Conservation (phyloP, 2,113 vertebrate species). For the Rattus rattus region DNA sequence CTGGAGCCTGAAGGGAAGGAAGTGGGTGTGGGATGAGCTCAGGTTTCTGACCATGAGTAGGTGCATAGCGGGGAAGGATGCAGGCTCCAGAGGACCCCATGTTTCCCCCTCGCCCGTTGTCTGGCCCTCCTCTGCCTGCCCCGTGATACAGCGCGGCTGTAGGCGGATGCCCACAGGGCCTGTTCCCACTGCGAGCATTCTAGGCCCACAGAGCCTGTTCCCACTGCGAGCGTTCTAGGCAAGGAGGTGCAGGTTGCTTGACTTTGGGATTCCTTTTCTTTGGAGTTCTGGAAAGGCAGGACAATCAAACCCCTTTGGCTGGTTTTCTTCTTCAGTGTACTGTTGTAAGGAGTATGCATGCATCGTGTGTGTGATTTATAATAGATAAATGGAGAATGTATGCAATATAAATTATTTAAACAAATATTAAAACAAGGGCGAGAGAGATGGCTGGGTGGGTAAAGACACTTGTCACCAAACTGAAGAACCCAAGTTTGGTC, state of each 20-base stretch:
- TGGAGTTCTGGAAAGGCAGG: not conserved
- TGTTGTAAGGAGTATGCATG: not conserved
- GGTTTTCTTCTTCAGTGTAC: not conserved
- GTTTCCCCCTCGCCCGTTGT: not conserved
- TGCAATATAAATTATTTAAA: not conserved
- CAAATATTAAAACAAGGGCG: not conserved
- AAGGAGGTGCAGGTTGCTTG: not conserved
- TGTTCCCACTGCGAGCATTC: not conserved
- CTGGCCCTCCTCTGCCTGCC: not conserved
- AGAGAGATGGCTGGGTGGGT: not conserved
- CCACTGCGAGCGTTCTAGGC: not conserved
- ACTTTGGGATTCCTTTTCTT: not conserved
- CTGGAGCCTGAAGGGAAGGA: conserved; percentile 47
- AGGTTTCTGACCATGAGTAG: rapidly evolving
- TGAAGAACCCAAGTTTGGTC: not conserved
- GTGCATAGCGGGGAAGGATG: not conserved
- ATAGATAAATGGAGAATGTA: not conserved
- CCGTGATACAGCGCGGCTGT: not conserved
- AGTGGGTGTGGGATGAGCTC: not conserved
- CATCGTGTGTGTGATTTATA: not conserved
- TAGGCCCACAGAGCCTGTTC: not conserved
- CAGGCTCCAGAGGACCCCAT: rapidly evolving
- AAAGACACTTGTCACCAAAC: not conserved
- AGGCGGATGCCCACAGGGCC: not conserved
- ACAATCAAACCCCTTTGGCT: not conserved